These are phyloP conservation scores for Tachina fera DNA, from an alignment of 2,888 invertebrate genomes.

Conservation along the genomic window DNA sequence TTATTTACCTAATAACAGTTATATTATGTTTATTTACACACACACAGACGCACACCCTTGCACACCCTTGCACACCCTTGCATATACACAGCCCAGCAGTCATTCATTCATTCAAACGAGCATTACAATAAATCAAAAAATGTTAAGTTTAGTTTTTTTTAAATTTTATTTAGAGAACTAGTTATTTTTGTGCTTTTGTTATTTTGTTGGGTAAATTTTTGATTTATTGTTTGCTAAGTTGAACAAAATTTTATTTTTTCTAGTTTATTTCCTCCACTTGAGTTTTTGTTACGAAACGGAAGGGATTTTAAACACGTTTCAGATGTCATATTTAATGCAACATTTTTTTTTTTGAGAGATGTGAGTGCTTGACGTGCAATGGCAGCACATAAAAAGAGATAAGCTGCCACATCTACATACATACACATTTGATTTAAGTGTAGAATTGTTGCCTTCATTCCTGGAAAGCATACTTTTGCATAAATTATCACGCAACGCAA, in stretches of 20 bases:
- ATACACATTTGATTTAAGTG: conserved; percentile 10
- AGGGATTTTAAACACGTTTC: conserved; percentile 63
- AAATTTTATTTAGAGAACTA: not conserved
- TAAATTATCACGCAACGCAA: not conserved
- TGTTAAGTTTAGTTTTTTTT: conserved; percentile 26
- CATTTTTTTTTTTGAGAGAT: conserved; percentile 22
- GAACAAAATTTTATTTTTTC: conserved; percentile 21
- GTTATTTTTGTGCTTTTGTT: conserved; percentile 18
- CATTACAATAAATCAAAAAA: conserved; percentile 19
- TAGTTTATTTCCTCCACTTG: conserved; percentile 13
- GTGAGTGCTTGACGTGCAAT: conserved; percentile 19
- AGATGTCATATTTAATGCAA: conserved; percentile 63
- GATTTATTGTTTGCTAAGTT: conserved; percentile 61
- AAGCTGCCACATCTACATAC: conserved; percentile 12
- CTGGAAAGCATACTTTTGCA: not conserved
- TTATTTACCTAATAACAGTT: conserved; percentile 59
- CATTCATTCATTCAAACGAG: not conserved
- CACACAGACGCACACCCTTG: not conserved
- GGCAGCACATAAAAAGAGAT: conserved; percentile 27
- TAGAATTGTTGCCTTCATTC: not conserved
- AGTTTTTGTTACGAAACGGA: conserved; percentile 28
- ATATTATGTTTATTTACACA: not conserved
- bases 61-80: not conserved
- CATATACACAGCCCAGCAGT: not conserved
- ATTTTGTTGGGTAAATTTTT: conserved; percentile 41